Evolutionary conservation across 2,113 vertebrate species (phyloP), one percentile per base, ranked within the genome.

Genomic region (Mystacornis crossleyi): DNA sequence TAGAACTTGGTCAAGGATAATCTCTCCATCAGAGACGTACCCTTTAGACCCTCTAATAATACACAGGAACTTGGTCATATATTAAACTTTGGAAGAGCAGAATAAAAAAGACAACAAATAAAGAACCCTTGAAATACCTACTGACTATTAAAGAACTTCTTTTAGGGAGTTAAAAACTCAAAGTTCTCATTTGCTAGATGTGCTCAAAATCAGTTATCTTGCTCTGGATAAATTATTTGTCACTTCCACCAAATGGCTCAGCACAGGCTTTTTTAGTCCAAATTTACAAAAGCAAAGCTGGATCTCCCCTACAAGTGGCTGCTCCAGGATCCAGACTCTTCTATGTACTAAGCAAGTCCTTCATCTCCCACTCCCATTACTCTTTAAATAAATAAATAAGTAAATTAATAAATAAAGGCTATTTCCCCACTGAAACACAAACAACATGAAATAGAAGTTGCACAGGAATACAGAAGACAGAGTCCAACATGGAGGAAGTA

Each of bases 81-180:
- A 8, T n/a, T 60, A 38, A 23, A 19, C 7, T 77, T 75, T 2
- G 18, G 14, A 82, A 82, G 19, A 58, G 10, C 3, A 2, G 14
- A 45, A 25, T 29, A 42, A 51, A 88, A 79, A 77, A 26, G 3
- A 29, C 42, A n/a, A 33, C 7, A 74, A 64, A n/a, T 14, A 11
- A 3, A 42, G 7, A 9, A 2, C 0, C 1, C 18, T 38, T 51
- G 40, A 80, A 79, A 79, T 31, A 80, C 4, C 51, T 42, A 24
- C 5, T 53, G 17, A 58, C 31, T 16, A 43, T 3, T 62, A 26
- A 74, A 67, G 12, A 79, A 51, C 28, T 51, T 38, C 7, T 9
- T 6, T 13, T 15, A 66, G 8, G 15, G 42, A 70, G 11, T 24
- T 57, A 66, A 73, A 86, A 54, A 0, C 15, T n/a, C 47, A 55